Evolutionary conservation across 2,113 vertebrate genomes (phyloP).

Genomic region (pig (Sus scrofa)): T2T-Sscrofa CM000824.6:27701001-27701500

Average conservation of each 20-base stretch:
- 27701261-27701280: not conserved
- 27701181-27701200: too few species aligned
- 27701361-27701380: not conserved
- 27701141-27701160: too few species aligned
- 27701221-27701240: too few species aligned
- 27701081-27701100: too few species aligned
- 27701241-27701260: not conserved
- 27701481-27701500: not conserved
- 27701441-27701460: not conserved
- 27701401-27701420: not conserved
- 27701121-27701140: too few species aligned
- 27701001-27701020: constrained; percentile 32
- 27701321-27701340: constrained; percentile 40
- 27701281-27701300: not conserved
- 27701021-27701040: not conserved
- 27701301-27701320: not conserved
- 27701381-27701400: not conserved
- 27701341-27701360: constrained; percentile 17
- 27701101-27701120: too few species aligned
- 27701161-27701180: too few species aligned
- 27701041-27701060: too few species aligned
- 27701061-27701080: too few species aligned
- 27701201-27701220: too few species aligned
- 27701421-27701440: constrained; percentile 36
- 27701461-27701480: not conserved